Evolutionary conservation across 2,888 invertebrate genomes (phyloP).

Genomic region (Andricus curvator): DNA sequence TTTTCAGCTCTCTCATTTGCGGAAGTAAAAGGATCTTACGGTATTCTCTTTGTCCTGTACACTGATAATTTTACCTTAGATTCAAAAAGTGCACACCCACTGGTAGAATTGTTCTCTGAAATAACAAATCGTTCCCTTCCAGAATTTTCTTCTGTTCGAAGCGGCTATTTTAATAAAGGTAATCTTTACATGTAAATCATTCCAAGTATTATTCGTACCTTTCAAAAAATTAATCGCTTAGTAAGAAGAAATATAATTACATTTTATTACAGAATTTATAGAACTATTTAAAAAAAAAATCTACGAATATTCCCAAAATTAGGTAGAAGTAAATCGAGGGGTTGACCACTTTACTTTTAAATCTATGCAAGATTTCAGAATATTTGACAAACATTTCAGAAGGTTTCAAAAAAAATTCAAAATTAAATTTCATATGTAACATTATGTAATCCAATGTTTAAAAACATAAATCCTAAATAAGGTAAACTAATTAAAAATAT

Average conservation of each 20-base stretch:
- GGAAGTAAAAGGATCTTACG: slow-evolving; percentile 65
- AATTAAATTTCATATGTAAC: too few species aligned
- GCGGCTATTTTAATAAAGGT: slow-evolving; percentile 71
- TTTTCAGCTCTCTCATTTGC: slow-evolving; percentile 71
- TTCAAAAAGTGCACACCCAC: slow-evolving; percentile 66
- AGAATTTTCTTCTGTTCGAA: slow-evolving; percentile 55
- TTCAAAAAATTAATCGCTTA: not conserved
- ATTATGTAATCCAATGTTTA: too few species aligned
- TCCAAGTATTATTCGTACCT: not conserved
- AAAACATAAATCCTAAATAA: too few species aligned
- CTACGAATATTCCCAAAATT: not conserved
- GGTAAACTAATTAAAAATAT: too few species aligned
- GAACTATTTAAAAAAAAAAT: not conserved
- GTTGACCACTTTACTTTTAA: too few species aligned
- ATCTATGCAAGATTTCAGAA: too few species aligned
- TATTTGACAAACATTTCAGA: too few species aligned
- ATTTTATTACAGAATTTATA: not conserved
- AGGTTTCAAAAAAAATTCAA: too few species aligned
- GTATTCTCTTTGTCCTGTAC: slow-evolving; percentile 70
- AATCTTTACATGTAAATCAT: slow-evolving; percentile 70
- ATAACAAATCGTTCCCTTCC: slow-evolving; percentile 59
- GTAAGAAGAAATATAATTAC: not conserved
- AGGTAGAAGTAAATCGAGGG: not conserved
- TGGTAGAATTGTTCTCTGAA: slow-evolving; percentile 66
- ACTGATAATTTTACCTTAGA: slow-evolving; percentile 70